These are phyloP conservation scores for Zoanthus sansibaricus DNA, from an alignment of 92 coral and sea anemone species.

Conservation along the genomic window DNA sequence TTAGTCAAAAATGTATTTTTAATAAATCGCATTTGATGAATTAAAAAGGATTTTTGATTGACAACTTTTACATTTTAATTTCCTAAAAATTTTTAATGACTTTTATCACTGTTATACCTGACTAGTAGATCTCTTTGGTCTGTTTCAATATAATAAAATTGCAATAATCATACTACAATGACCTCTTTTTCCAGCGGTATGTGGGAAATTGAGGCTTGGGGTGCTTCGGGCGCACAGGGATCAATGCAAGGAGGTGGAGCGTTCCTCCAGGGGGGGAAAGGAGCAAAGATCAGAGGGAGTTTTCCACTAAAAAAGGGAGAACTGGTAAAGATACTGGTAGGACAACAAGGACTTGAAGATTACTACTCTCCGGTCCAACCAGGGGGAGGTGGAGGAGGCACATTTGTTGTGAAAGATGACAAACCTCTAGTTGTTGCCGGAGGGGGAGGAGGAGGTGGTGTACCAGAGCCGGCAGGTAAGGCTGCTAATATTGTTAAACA, in stretches of 20 bases:
- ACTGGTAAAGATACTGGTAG: constrained; percentile 83
- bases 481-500: not conserved
- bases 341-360: constrained; percentile 90
- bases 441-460: constrained; percentile 99
- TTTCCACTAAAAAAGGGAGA: constrained; percentile 81
- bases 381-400: constrained; percentile 98
- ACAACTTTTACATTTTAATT: no score
- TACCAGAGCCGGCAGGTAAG: constrained; percentile 81
- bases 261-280: constrained; percentile 79
- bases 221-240: constrained; percentile 97
- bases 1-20: not conserved
- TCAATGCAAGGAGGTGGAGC: constrained; percentile 81
- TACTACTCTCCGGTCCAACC: constrained; percentile 71
- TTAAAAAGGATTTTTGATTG: not conserved
- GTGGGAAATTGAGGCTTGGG: constrained; percentile 93
- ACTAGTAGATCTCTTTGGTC: no score
- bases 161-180: no score
- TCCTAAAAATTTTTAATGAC: no score
- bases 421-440: constrained; percentile 83
- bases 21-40: not conserved
- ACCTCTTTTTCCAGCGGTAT: constrained; percentile 62
- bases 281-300: constrained; percentile 86
- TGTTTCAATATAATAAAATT: no score
- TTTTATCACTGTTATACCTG: no score
- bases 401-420: constrained; percentile 85